phyloP scores from a whole-genome alignment of 2,797 vertebrate species.

The Amazona finschi region DNA sequence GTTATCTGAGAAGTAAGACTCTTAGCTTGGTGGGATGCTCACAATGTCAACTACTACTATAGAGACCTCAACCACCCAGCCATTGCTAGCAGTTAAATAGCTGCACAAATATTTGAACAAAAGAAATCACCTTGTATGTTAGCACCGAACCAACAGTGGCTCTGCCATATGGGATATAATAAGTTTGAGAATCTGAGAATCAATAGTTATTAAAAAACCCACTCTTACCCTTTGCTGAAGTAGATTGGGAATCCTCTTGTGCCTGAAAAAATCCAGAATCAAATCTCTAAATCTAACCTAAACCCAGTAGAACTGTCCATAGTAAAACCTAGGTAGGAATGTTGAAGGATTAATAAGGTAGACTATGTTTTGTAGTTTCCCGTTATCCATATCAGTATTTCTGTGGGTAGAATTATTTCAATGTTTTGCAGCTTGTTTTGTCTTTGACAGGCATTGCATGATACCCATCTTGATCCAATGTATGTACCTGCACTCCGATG shows the following conservation, averaged over 20 bases:
- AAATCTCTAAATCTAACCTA: neutral
- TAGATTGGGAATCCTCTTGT: neutral
- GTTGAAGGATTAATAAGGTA: neutral
- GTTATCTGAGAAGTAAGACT: neutral
- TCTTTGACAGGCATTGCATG: neutral
- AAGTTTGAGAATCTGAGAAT: neutral
- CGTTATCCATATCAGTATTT: neutral
- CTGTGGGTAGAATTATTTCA: neutral
- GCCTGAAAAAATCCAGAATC: neutral
- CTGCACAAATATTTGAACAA: neutral
- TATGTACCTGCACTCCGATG: neutral
- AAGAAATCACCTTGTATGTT: neutral
- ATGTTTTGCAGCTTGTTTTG: neutral
- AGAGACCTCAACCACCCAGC: neutral
- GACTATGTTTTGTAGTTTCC: neutral
- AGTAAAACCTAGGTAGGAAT: neutral
- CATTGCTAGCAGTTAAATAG: neutral
- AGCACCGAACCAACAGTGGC: neutral
- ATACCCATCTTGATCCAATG: neutral
- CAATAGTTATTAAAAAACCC: neutral
- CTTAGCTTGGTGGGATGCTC: rapidly evolving
- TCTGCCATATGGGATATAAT: neutral
- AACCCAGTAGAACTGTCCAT: neutral
- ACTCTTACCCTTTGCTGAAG: neutral
- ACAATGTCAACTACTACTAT: neutral